Conservation (phyloP, 2,797 vertebrate genomes). For the Sylvilagus floridanus region DNA sequence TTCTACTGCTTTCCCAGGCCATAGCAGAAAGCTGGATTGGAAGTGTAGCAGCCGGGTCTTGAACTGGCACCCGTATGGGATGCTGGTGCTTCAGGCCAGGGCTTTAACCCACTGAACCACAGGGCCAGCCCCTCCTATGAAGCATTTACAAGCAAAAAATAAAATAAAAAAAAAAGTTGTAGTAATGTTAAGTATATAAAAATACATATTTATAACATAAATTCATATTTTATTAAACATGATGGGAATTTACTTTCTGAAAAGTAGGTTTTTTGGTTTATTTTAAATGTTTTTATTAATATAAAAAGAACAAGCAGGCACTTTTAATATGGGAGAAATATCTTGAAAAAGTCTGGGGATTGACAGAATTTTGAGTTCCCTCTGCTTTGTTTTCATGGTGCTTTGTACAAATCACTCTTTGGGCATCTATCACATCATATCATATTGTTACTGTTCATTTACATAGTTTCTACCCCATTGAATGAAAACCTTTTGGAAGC, state of each 20-base stretch:
- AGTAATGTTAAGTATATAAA: background rate
- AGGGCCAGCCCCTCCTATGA: no score
- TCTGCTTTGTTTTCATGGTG: background rate
- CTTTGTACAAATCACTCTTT: background rate
- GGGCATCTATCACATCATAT: background rate
- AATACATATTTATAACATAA: background rate
- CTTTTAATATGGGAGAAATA: background rate
- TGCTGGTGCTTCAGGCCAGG: no score
- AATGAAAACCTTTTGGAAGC: background rate
- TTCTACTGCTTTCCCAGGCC: no score
- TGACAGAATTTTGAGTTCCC: background rate
- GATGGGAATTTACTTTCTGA: background rate
- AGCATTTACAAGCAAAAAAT: background rate
- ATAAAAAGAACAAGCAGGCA: background rate
- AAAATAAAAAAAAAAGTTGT: background rate
- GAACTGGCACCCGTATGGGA: no score
- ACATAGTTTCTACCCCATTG: background rate
- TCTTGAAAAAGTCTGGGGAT: background rate
- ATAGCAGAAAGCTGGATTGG: no score
- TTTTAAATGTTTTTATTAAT: no score
- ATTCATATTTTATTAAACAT: background rate
- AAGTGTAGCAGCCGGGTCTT: no score
- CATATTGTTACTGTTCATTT: background rate
- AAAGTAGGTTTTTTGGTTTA: background rate
- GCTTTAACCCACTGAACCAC: no score